Base-by-base conservation (phyloP, 2,888 invertebrate species). In the Tetranychus truncatus region DNA sequence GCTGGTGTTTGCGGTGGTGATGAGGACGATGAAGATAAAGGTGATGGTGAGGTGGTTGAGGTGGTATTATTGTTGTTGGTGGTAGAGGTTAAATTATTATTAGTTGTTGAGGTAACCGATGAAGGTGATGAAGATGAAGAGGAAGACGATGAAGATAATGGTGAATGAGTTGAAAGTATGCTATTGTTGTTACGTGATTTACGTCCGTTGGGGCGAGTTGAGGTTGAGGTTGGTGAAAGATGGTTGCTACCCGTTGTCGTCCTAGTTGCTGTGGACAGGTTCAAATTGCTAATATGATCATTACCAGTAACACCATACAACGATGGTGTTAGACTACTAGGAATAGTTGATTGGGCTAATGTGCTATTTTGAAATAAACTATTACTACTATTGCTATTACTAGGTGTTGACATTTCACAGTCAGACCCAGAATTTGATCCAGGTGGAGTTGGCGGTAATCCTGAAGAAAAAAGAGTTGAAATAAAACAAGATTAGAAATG, bases 381-480 rank as follows among this genome's bases (percentile, higher is more conserved):
- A 74, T 67, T 67, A 44, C 45, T 45, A 44, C 67, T 34, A n/a
- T 20, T 66, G 9, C 55, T 66, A 24, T 69, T 69, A 69, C 69
- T 69, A 20, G 21, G 20, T 24, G 34, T 69, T 20, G 18, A 21
- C 46, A 66, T 76, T 24, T 77, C 77, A 15, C 76, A 77, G 71
- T 77, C 77, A 24, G 77, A 77, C 21, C 76, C 77, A 67, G 74
- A 73, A n/a, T 74, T 74, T 3, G 77, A 77, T 21, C 74, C 77
- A 6, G 77, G 77, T 34, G 77, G 77, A 11, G 77, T 77, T 6
- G 77, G 77, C 44, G 77, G 77, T 20, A 77, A 45, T 18, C 74
- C 72, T 15, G 72, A 18, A 44, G 72, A 18, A 44, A 46, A 44
- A n/a, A 45, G 45, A 24, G 34, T 34, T 34, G 34, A 34, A 24